phyloP scores from a whole-genome alignment of 2,888 invertebrate genomes.

The Leptura quadrifasciata region DNA sequence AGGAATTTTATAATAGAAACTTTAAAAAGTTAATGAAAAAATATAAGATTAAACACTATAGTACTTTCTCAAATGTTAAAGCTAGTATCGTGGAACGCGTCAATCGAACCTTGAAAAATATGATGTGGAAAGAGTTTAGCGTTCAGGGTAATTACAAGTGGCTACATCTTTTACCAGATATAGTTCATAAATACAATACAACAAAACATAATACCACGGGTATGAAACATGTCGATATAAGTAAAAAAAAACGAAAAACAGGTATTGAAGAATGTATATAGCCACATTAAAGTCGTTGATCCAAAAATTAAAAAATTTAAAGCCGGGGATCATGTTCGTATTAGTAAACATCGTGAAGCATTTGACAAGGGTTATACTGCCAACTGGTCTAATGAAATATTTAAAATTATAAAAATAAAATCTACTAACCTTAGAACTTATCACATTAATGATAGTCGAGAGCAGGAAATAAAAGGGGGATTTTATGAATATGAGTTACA shows the following conservation, averaged over 20 bases:
- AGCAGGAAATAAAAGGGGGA: conserved; percentile 56
- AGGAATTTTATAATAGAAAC: conserved; percentile 41
- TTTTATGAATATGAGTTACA: conserved; percentile 60
- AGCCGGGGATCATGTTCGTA: conserved; percentile 60
- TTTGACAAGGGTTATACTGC: conserved; percentile 68
- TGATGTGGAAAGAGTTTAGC: conserved; percentile 55
- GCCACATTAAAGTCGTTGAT: conserved; percentile 46
- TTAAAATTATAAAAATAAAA: conserved; percentile 62
- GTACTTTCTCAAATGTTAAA: neutral
- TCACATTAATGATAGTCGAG: conserved; percentile 58
- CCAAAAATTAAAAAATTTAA: too few relatives aligned
- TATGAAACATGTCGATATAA: conserved; percentile 32
- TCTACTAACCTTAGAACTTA: conserved; percentile 65
- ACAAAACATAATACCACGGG: conserved; percentile 34
- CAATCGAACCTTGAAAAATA: conserved; percentile 51
- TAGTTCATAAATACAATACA: conserved; percentile 41
- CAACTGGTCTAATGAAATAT: conserved; percentile 67
- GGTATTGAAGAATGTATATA: conserved; percentile 33
- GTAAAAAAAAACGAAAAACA: conserved; percentile 36
- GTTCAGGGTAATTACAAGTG: conserved; percentile 58
- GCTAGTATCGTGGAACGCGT: conserved; percentile 36
- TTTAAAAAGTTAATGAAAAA: conserved; percentile 43
- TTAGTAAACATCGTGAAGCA: conserved; percentile 59
- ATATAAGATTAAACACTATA: conserved; percentile 49
- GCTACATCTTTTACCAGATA: conserved; percentile 36